Percentiles rank a stretch among this genome's conserved stretches.
Conservation (phyloP, 2,888 invertebrate genomes). For the Lucinisca nassula region DNA sequence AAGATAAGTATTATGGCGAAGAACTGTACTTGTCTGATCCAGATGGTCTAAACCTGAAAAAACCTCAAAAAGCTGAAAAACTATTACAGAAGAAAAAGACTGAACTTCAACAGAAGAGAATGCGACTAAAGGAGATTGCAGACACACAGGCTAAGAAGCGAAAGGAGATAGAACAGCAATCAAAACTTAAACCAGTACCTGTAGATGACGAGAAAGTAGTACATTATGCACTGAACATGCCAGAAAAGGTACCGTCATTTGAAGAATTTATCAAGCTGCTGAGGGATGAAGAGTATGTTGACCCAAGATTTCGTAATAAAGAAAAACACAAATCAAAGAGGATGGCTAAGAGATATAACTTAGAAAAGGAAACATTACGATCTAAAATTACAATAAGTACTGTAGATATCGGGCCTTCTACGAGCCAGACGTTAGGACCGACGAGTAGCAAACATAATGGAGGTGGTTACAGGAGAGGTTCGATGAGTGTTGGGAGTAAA, state of each 20-base stretch:
- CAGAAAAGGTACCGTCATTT: slow-evolving; percentile 56
- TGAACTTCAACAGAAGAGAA: slow-evolving; percentile 40
- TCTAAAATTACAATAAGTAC: background rate
- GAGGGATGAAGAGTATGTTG: slow-evolving; percentile 55
- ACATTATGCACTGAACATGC: slow-evolving; percentile 43
- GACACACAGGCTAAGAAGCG: background rate
- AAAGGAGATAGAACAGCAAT: background rate
- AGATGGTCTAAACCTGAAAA: background rate
- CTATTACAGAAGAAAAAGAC: slow-evolving; percentile 45
- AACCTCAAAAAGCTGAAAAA: background rate
- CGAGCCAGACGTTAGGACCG: background rate
- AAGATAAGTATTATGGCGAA: slow-evolving; percentile 47
- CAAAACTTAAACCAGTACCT: background rate
- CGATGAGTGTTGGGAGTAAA: background rate
- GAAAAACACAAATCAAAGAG: slow-evolving; percentile 35
- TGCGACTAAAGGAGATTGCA: background rate
- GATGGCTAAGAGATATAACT: slow-evolving; percentile 55
- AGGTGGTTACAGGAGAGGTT: background rate
- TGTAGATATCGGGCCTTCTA: background rate
- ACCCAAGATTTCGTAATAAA: slow-evolving; percentile 53
- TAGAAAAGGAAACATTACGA: background rate
- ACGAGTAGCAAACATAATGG: background rate
- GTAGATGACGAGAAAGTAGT: background rate
- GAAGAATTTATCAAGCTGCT: slow-evolving; percentile 55
- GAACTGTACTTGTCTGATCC: slow-evolving; percentile 57